Evolutionary conservation across 2,888 invertebrate genomes (phyloP), one percentile per base, ranked within the genome.

Genomic region (Drosophila affinis): DNA sequence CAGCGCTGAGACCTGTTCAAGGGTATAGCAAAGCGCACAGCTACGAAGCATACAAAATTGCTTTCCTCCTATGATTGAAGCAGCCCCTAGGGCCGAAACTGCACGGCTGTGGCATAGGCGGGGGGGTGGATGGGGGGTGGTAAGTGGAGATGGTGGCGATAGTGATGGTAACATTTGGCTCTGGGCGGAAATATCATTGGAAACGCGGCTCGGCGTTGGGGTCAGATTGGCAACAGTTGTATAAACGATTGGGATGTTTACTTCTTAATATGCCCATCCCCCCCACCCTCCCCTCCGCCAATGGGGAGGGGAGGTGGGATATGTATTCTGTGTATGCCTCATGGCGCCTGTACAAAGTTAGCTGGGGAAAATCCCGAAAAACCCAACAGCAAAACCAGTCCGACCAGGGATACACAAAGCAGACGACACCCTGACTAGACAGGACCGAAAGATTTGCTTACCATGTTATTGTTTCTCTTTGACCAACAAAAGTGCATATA

Each of bases 161-260:
- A 49, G 52, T 7, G 52, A 52, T 39, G 67, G 58, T 44, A 24
- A 44, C 48, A 48, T 60, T 54, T 53, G 18, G 65, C 74, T 68
- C 53, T 54, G 59, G 67, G 72, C 73, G 74, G 68, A 83, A 67
- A 88, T 88, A 74, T 83, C 87, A 79, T 79, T 78, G 88, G 74
- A 71, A 86, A 73, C 58, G 64, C 63, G 52, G 47, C 62, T 24
- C 57, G 51, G n/a, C 32, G 14, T 24, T 34, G 61, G 27, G 34
- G 24, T 53, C 73, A 81, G 83, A 83, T 88, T 83, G 83, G 78
- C 83, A 88, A 88, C 88, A 83, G 88, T 83, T 83, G 83, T 78
- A 83, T 77, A 83, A 86, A 88, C 87, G 83, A 77, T 83, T 83
- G 72, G 69, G 68, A 78, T 83, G 88, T 86, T 88, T 83, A 75